phyloP scores from a whole-genome alignment of 2,113 vertebrate genomes.

The Dicerorhinus sumatrensis region DNA sequence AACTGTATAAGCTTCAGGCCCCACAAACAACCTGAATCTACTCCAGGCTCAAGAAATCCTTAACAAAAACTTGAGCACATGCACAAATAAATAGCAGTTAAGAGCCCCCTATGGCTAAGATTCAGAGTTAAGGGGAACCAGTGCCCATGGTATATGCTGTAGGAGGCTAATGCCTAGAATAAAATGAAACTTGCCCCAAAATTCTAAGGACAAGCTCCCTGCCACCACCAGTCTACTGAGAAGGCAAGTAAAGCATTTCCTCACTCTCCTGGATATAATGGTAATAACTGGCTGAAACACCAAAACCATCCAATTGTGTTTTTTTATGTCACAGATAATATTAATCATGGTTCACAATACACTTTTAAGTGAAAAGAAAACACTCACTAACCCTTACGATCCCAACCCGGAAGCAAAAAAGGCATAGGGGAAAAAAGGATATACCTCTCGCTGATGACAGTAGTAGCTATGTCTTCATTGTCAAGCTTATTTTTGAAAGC shows the following conservation, averaged over 20 bases:
- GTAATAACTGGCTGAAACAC: background rate
- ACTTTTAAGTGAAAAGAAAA: background rate
- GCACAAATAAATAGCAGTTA: background rate
- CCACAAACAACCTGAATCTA: background rate
- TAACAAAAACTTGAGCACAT: background rate
- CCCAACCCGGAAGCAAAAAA: background rate
- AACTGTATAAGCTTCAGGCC: background rate
- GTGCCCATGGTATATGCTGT: fast-evolving
- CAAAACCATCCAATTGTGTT: background rate
- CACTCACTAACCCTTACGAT: background rate
- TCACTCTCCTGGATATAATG: background rate
- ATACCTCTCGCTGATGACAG: background rate
- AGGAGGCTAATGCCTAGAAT: background rate
- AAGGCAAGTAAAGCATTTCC: background rate
- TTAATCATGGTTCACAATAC: background rate
- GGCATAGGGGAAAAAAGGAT: background rate
- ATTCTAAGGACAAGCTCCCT: background rate
- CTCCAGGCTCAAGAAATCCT: background rate
- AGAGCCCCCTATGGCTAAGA: background rate
- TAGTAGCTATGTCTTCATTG: background rate
- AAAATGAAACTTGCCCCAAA: background rate
- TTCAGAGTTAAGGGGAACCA: background rate
- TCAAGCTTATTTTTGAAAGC: background rate
- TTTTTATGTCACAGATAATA: background rate
- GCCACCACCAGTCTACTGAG: background rate